phyloP scores from a whole-genome alignment of 2,888 invertebrate species.

The Ashinkailepas kermadecensis region DNA sequence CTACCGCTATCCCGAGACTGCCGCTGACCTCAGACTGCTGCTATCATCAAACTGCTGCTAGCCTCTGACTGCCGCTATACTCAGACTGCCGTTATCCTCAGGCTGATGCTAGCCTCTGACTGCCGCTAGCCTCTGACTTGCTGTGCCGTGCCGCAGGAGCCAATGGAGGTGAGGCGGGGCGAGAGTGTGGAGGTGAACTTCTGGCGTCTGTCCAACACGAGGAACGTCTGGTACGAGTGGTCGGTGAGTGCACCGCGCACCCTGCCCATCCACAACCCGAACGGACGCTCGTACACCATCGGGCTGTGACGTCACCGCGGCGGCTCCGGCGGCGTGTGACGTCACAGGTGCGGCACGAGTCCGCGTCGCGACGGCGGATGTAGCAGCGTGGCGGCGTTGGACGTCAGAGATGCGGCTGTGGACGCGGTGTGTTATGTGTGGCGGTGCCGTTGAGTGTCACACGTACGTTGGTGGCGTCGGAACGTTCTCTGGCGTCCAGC shows the following conservation, averaged over 20 bases:
- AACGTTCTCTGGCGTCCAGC: no score
- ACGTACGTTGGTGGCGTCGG: no score
- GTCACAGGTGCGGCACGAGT: no score
- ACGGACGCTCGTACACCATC: constrained; percentile 64
- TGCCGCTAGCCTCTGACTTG: background rate
- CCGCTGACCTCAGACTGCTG: no score
- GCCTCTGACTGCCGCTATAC: no score
- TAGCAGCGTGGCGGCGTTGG: no score
- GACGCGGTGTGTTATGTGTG: no score
- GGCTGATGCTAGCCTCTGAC: constrained; percentile 15
- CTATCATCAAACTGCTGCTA: no score
- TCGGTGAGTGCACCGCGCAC: constrained; percentile 56
- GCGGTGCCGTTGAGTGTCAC: no score
- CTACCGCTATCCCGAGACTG: no score
- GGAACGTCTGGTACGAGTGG: constrained; percentile 97
- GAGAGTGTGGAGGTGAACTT: constrained; percentile 61
- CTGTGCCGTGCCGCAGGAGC: constrained; percentile 47
- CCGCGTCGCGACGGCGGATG: background rate
- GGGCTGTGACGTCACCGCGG: constrained; percentile 45
- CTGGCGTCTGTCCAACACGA: constrained; percentile 70
- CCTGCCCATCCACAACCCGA: constrained; percentile 58
- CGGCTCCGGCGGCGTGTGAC: no score
- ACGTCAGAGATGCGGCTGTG: no score
- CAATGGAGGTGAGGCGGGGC: constrained; percentile 61
- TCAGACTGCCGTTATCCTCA: background rate